Evolutionary conservation across 2,113 vertebrate species (phyloP).

Genomic region (Ageneiosus marmoratus): DNA sequence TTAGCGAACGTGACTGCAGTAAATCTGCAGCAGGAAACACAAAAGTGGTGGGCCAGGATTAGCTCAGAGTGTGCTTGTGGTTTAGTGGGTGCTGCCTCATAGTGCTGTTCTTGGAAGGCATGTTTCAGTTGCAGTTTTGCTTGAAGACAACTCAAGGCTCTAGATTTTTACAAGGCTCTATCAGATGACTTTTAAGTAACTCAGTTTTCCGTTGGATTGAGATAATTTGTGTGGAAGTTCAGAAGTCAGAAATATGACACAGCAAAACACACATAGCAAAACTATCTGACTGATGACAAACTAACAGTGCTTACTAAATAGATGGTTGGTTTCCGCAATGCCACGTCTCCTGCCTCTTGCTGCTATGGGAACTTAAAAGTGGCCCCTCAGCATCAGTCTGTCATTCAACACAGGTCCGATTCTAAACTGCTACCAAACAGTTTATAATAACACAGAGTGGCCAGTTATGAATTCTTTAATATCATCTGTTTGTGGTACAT

Average conservation of each 20-base stretch:
- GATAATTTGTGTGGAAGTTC: background rate
- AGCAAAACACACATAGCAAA: background rate
- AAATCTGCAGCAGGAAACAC: conserved; percentile 33
- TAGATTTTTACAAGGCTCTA: background rate
- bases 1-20: conserved; percentile 3
- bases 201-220: background rate
- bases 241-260: background rate
- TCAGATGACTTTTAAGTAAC: background rate
- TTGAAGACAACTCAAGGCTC: background rate
- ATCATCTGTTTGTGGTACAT: background rate
- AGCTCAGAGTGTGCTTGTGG: conserved; percentile 32
- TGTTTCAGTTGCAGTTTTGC: conserved; percentile 17
- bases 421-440: background rate
- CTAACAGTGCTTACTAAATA: background rate
- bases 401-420: conserved; percentile 15
- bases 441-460: background rate
- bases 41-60: conserved; percentile 42
- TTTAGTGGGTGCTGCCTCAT: conserved; percentile 30
- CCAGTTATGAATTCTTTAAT: background rate
- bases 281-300: background rate
- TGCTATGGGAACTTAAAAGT: conserved; percentile 38
- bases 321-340: background rate
- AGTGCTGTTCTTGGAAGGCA: conserved; percentile 17
- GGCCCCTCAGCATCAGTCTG: background rate
- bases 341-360: conserved; percentile 4